phyloP scores from a whole-genome alignment of 2,797 vertebrate genomes.

The Chrosomus eos region DNA sequence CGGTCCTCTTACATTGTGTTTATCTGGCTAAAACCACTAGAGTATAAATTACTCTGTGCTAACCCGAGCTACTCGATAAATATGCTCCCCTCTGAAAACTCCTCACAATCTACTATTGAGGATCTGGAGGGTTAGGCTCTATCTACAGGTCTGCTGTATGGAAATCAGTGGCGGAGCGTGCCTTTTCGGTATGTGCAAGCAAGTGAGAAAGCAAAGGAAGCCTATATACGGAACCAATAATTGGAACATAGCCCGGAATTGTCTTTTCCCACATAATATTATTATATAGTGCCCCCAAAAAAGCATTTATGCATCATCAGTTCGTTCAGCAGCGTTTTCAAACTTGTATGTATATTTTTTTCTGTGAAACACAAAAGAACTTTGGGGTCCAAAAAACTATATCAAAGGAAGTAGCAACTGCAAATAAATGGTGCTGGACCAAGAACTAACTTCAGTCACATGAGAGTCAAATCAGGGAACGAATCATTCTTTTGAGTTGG shows the following conservation, averaged over 20 bases:
- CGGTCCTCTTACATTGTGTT: constrained; percentile 41
- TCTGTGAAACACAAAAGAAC: background rate
- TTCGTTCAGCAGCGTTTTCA: background rate
- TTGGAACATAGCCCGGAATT: background rate
- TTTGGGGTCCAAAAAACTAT: background rate
- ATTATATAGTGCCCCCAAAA: too few species aligned
- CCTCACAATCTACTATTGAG: constrained; percentile 27
- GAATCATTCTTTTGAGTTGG: background rate
- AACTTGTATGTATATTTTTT: background rate
- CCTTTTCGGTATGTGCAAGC: background rate
- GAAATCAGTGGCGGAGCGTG: background rate
- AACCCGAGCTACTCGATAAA: constrained; percentile 41
- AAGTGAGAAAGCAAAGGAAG: background rate
- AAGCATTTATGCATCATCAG: background rate
- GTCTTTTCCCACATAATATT: background rate
- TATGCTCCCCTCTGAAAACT: constrained; percentile 43
- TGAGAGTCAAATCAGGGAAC: background rate
- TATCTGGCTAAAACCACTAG: constrained; percentile 48
- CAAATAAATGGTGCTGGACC: background rate
- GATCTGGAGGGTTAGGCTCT: constrained; percentile 19
- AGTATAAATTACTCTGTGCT: constrained; percentile 56
- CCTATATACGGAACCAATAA: background rate
- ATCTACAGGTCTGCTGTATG: constrained; percentile 8
- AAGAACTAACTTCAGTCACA: background rate
- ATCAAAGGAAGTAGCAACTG: background rate